Conservation (phyloP, 2,888 invertebrate species). For the Branchinecta sandiegonensis region DNA sequence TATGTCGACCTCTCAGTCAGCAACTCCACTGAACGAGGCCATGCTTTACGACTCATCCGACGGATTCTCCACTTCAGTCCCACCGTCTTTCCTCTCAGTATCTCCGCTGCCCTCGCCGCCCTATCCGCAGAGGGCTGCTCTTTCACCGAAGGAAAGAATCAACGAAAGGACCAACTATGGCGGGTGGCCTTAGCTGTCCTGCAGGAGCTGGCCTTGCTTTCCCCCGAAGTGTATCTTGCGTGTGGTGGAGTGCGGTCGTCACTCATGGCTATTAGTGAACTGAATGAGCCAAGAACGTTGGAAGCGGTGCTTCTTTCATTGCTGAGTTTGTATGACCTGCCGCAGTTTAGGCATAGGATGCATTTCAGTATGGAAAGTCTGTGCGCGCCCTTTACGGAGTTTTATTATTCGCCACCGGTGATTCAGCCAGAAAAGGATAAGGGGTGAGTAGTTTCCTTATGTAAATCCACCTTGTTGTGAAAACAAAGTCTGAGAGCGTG, state of each 20-base stretch:
- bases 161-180: conserved; percentile 66
- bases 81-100: conserved; percentile 48
- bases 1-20: conserved; percentile 77
- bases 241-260: conserved; percentile 66
- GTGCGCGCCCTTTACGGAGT: conserved; percentile 85
- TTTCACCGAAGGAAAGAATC: conserved; percentile 30
- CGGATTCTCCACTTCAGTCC: conserved; percentile 50
- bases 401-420: conserved; percentile 46
- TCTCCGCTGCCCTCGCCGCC: conserved; percentile 8
- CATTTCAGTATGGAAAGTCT: conserved; percentile 69
- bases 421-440: background rate
- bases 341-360: conserved; percentile 57
- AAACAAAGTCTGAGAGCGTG: no score
- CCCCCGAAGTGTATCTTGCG: conserved; percentile 60
- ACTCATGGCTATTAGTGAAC: conserved; percentile 67
- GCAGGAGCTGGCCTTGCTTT: conserved; percentile 73
- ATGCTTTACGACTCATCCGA: conserved; percentile 71
- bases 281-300: conserved; percentile 71
- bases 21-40: conserved; percentile 65
- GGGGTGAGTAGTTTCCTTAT: background rate
- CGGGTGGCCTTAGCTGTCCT: conserved; percentile 72
- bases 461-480: no score
- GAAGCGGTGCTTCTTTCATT: conserved; percentile 80
- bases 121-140: background rate
- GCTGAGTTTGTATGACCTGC: conserved; percentile 67